Percentiles rank a stretch among this genome's conserved stretches.
Evolutionary conservation across 2,797 vertebrate species (phyloP).

Genomic region (Cygnus olor): DNA sequence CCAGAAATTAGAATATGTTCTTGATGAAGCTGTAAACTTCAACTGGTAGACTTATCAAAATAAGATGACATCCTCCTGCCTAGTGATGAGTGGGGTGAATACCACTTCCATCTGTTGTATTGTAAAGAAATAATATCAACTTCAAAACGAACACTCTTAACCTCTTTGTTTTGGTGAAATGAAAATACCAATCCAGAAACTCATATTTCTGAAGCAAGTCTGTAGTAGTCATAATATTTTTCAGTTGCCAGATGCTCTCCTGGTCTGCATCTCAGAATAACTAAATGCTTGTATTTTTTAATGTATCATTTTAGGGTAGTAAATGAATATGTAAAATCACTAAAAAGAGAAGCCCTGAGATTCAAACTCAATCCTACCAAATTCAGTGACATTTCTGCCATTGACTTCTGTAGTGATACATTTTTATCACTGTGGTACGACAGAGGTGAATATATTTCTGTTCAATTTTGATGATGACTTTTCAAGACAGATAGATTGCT

Average conservation of each 20-base stretch:
- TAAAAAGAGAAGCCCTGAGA: background rate
- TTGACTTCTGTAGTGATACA: background rate
- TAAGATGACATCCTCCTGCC: background rate
- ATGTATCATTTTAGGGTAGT: background rate
- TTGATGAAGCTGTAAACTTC: constrained; percentile 38
- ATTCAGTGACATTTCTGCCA: background rate
- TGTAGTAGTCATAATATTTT: constrained; percentile 28
- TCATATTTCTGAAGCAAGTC: constrained; percentile 5
- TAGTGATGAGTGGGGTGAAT: background rate
- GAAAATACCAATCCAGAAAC: background rate
- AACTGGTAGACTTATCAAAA: background rate
- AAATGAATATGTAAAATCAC: background rate
- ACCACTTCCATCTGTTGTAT: background rate
- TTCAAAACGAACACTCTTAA: background rate
- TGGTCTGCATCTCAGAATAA: background rate
- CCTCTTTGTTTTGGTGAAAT: background rate
- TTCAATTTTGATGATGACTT: background rate
- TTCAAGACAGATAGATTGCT: background rate
- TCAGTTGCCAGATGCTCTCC: constrained; percentile 1
- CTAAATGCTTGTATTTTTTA: background rate
- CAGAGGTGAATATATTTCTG: background rate
- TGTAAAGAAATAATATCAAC: background rate
- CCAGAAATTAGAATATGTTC: background rate
- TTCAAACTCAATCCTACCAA: background rate
- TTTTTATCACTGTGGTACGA: background rate